A percentile compares a stretch with the other conserved stretches of the same genome.
Conservation (phyloP, 1,140 invertebrate species). For the Diuraphis noxia region DNA sequence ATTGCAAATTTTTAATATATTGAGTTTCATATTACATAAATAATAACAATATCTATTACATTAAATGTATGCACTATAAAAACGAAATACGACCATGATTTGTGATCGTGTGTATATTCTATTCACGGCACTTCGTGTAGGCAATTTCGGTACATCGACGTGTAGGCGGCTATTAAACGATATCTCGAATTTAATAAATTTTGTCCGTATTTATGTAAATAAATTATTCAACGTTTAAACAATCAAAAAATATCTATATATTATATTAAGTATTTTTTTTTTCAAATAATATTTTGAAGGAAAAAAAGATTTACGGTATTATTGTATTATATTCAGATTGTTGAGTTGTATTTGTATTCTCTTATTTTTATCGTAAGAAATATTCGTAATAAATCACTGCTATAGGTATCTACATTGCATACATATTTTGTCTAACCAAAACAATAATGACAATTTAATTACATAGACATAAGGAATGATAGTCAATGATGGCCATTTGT, state of each 20-base stretch:
- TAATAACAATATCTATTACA: too few species aligned
- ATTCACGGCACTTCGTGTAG: neutral
- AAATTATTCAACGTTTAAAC: neutral
- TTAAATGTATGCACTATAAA: neutral
- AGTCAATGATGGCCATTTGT: neutral
- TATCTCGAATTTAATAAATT: neutral
- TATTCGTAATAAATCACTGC: neutral
- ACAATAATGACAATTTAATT: too few species aligned
- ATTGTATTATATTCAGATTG: neutral
- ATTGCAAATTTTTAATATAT: neutral
- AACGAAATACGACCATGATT: neutral
- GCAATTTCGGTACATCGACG: neutral
- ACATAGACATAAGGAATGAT: too few species aligned
- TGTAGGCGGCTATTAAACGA: neutral
- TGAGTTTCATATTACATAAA: neutral
- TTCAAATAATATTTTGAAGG: too few species aligned
- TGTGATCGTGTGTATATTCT: neutral
- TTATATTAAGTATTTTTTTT: too few species aligned
- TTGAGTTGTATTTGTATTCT: neutral
- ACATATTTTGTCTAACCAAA: neutral
- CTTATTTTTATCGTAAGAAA: neutral
- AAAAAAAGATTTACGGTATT: neutral
- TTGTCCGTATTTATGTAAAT: too few species aligned
- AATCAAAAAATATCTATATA: neutral
- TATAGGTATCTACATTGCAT: neutral